Evolutionary conservation across 2,888 invertebrate genomes (phyloP), one percentile per base, ranked within the genome.

Genomic region (Cephalotes varians): DNA sequence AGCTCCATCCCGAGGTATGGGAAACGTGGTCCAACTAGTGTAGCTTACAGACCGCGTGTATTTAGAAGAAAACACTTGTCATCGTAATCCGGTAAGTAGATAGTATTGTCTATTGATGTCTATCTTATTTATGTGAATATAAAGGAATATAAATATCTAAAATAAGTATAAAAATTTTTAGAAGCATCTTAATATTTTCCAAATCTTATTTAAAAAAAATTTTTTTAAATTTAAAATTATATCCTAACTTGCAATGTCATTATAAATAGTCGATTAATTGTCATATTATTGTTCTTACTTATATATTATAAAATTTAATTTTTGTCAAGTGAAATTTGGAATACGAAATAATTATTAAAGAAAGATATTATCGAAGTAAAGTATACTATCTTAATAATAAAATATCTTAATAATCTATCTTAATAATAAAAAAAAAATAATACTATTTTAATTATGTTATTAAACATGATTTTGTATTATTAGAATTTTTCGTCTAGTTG

Each of bases 21-120:
- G 56, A 65, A 76, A 81, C 65, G 81, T 81, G 74, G 49, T 58
- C 47, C 62, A 44, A 51, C 34, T 21, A 69, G 69, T 56, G 44
- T 69, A 56, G 69, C 31, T 31, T 25, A 21, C n/a, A 58, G 56
- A 28, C 77, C 31, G 21, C n/a, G 34, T 54, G 76, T 79, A 21
- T 12, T 79, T 58, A 25, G 56, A 71, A 71, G 69, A 76, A 56
- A 58, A 79, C 40, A 40, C 18, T 69, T 77, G 56, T 37, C 12
- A 47, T 44, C n/a, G 12, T 28, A 58, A 82, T 76, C 71, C 34
- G 76, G 62, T 80, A 76, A 82, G 67, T 56, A 56, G 40, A n/a
- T 37, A 64, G n/a, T 76, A 1, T 25, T 28, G 40, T 6, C 21
- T 37, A 28, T 60, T 37, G 25, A 64, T n/a, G n/a, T n/a, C 64